Evolutionary conservation across 30 jellyfish, hydroid and myxozoan genomes (phyloP).

Genomic region (Pseudorhiza aurosa): DNA sequence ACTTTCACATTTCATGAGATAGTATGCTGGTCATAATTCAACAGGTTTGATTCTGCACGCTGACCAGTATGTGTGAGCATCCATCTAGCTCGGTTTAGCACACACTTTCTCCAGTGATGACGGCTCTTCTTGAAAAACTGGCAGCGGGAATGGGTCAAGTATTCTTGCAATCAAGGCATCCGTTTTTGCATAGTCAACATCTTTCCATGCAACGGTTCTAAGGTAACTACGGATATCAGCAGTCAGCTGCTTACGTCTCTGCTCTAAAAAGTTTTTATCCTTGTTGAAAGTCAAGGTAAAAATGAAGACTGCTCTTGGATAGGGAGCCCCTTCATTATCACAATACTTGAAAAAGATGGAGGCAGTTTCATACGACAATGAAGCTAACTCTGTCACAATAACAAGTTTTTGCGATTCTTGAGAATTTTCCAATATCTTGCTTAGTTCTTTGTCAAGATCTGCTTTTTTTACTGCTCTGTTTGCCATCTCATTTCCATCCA

Average conservation of each 20-base stretch:
- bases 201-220: slow-evolving; percentile 55
- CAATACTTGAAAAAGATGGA: slow-evolving; percentile 57
- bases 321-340: slow-evolving; percentile 68
- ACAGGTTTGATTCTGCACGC: too few species aligned
- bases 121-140: slow-evolving; percentile 31
- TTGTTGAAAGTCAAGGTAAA: slow-evolving; percentile 25
- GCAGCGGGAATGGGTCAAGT: slow-evolving; percentile 44
- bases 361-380: slow-evolving; percentile 37
- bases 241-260: slow-evolving; percentile 30
- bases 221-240: slow-evolving; percentile 19
- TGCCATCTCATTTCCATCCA: slow-evolving; percentile 45
- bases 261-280: background rate
- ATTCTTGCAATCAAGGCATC: slow-evolving; percentile 60
- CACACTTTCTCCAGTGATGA: slow-evolving; percentile 13
- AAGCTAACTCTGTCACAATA: slow-evolving; percentile 31
- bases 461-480: slow-evolving; percentile 11
- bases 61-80: too few species aligned
- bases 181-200: slow-evolving; percentile 24
- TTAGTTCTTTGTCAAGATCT: slow-evolving; percentile 14
- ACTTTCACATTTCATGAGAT: background rate
- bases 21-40: too few species aligned
- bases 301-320: slow-evolving; percentile 46
- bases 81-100: background rate
- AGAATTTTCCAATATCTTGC: background rate
- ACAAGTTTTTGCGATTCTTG: background rate